phyloP scores from a whole-genome alignment of 2,888 invertebrate species.

The Plusia festucae region DNA sequence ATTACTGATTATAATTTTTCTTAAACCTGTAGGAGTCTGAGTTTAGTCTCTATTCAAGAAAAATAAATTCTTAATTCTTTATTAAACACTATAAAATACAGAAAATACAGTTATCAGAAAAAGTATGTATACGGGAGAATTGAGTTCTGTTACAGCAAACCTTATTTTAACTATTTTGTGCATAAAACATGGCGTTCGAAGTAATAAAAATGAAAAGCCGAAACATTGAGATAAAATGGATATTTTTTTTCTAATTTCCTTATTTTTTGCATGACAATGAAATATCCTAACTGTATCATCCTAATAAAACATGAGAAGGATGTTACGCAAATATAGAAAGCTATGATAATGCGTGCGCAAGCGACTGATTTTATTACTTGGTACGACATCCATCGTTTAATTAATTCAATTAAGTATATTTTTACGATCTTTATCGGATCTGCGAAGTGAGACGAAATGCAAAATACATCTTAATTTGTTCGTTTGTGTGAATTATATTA shows the following conservation, averaged over 20 bases:
- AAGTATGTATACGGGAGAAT: no score
- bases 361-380: slow-evolving; percentile 17
- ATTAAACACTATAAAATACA: no score
- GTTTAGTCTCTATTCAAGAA: no score
- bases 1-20: no score
- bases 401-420: slow-evolving; percentile 26
- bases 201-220: no score
- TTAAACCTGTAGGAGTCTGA: no score
- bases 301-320: neutral
- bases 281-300: neutral
- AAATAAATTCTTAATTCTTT: no score
- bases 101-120: no score
- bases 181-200: no score
- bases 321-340: slow-evolving; percentile 53
- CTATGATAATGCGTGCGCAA: slow-evolving; percentile 41
- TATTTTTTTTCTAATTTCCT: neutral
- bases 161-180: neutral
- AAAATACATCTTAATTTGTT: slow-evolving; percentile 6
- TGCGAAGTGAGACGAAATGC: neutral
- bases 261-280: neutral
- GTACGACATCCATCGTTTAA: slow-evolving; percentile 23
- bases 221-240: no score
- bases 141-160: no score
- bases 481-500: slow-evolving; percentile 1
- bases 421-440: slow-evolving; percentile 10